A percentile compares a stretch with the other conserved stretches of the same genome.
These are phyloP conservation scores for Mythimna lalbum DNA, from an alignment of 2,888 invertebrate genomes.

Conservation along the genomic window DNA sequence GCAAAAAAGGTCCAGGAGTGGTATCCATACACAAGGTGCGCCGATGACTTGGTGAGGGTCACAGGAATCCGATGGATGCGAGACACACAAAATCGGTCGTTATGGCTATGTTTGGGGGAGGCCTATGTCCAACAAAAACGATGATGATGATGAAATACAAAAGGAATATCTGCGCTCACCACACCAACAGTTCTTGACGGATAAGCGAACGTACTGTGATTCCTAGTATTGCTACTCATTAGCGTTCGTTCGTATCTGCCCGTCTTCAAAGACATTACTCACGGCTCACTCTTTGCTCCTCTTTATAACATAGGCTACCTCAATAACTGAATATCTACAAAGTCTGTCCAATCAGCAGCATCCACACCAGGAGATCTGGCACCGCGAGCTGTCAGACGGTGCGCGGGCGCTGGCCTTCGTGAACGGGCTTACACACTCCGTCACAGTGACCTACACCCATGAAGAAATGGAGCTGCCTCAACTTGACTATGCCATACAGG, in stretches of 20 bases:
- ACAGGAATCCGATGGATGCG: too few relatives aligned
- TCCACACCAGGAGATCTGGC: slow-evolving; percentile 88
- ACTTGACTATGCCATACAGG: slow-evolving; percentile 72
- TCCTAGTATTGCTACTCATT: too few relatives aligned
- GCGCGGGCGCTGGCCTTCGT: slow-evolving; percentile 91
- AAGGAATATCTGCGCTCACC: background rate
- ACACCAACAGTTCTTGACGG: background rate
- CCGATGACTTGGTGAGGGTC: too few relatives aligned
- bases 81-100: too few relatives aligned
- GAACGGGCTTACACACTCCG: slow-evolving; percentile 74
- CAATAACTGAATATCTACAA: background rate
- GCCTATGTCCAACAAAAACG: too few relatives aligned
- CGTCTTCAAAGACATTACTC: background rate
- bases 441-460: slow-evolving; percentile 69
- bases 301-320: background rate
- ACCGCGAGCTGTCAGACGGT: slow-evolving; percentile 84
- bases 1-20: background rate
- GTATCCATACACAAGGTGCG: too few relatives aligned
- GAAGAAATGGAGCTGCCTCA: slow-evolving; percentile 73
- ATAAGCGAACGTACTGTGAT: too few relatives aligned
- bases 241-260: background rate
- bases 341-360: slow-evolving; percentile 53
- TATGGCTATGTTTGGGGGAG: too few relatives aligned
- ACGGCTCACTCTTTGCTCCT: background rate
- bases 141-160: background rate